Percentiles rank a stretch among this genome's conserved stretches.
Evolutionary conservation across 1,140 invertebrate genomes (phyloP).

Genomic region (Monochamus saltuarius): DNA sequence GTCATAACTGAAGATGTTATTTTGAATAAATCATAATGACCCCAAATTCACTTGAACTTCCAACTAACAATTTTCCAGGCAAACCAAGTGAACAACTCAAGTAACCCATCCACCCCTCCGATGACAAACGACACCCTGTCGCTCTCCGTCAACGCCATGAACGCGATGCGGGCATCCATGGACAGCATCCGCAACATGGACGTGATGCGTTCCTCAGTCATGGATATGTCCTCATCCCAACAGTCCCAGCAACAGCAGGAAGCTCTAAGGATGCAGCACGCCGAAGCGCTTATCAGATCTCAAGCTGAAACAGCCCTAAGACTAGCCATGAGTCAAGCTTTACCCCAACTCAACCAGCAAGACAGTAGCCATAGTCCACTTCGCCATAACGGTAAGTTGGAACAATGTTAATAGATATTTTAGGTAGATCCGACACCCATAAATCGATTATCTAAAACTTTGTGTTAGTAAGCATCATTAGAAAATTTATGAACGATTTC

Average conservation of each 20-base stretch:
- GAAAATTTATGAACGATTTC: no score
- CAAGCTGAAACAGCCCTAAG: conserved; percentile 80
- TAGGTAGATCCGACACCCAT: no score
- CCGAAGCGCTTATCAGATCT: conserved; percentile 72
- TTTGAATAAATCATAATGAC: no score
- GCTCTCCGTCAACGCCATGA: conserved; percentile 49
- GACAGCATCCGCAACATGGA: conserved; percentile 50
- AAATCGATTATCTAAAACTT: no score
- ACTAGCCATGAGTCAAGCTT: conserved; percentile 68
- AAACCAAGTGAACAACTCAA: conserved; percentile 49
- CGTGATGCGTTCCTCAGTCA: conserved; percentile 48
- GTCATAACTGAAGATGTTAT: conserved; percentile 1
- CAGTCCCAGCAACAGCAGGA: conserved; percentile 65
- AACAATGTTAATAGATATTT: no score
- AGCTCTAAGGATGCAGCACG: conserved; percentile 66
- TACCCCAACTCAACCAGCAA: conserved; percentile 54
- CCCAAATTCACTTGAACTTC: no score
- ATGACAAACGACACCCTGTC: conserved; percentile 49
- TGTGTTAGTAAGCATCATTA: no score
- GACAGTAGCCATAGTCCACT: conserved; percentile 45
- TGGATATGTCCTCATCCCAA: conserved; percentile 47
- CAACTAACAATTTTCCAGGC: conserved; percentile 36
- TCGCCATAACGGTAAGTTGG: conserved; percentile 46
- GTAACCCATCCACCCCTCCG: conserved; percentile 49
- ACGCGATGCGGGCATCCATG: conserved; percentile 54